Evolutionary conservation across 2,888 invertebrate genomes (phyloP), one percentile per base, ranked within the genome.

Genomic region (Xestia ashworthii): DNA sequence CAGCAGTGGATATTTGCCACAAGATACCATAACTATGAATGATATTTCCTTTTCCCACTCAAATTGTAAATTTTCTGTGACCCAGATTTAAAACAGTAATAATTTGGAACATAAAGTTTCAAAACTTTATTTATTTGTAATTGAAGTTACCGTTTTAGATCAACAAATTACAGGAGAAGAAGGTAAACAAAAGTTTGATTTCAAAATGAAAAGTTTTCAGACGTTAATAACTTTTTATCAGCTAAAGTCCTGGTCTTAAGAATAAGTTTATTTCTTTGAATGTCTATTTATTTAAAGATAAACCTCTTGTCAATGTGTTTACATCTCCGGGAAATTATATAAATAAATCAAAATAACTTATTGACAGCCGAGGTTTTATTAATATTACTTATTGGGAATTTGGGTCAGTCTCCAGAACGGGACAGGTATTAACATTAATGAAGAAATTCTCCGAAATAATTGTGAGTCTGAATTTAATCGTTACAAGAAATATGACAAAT

Each of bases 121-220:
- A 48, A 62, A 74, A 81, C 38, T 68, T 74, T 53, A 44, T 38
- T n/a, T 74, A 70, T 68, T 76, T 71, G 62, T 71, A 71, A 81
- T 81, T 71, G 72, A 65, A 82, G 62, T 72, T 72, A 65, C 66
- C 71, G 82, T 74, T 76, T 78, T 38, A 73, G 58, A 69, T 38
- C 67, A 78, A 64, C 55, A 82, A 81, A 81, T 81, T 74, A 81
- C 46, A 69, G 4, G 48, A 55, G 44, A 50, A 19, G 60, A 73
- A 65, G 65, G 44, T 62, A 74, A 70, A 74, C 62, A 70, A 82
- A 82, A 76, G 55, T 82, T 68, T 53, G 22, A 67, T 66, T 70
- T 66, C n/a, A 16, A 60, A 74, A 81, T 70, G 69, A 44, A 84
- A 74, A 73, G 64, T 73, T 81, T n/a, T 46, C 19, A 68, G 68